phyloP scores from a whole-genome alignment of 2,113 vertebrate genomes.

The Chauna torquata region DNA sequence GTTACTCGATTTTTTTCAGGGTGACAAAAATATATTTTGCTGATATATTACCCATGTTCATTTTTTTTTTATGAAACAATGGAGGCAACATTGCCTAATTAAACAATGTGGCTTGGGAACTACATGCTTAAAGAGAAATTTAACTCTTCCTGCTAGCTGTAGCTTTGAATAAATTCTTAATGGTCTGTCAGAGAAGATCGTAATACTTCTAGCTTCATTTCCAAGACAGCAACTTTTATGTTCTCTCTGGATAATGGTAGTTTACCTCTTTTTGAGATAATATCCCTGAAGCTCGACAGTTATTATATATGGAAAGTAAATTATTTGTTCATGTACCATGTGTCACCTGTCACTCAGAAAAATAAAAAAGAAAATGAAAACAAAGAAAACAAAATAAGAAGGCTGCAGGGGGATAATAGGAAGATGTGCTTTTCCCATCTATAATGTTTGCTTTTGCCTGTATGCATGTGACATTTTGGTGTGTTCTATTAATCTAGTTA shows the following conservation, averaged over 20 bases:
- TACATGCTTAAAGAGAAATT: background rate
- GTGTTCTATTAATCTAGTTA: background rate
- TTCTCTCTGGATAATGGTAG: background rate
- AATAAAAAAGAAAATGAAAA: background rate
- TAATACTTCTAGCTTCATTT: background rate
- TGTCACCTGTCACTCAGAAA: background rate
- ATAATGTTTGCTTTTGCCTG: background rate
- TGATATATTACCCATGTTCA: background rate
- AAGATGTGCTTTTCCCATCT: background rate
- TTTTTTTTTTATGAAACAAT: background rate
- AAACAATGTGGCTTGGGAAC: background rate
- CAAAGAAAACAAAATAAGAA: background rate
- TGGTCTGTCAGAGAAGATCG: background rate
- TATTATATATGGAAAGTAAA: background rate
- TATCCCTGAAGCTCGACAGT: background rate
- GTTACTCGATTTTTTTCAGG: background rate
- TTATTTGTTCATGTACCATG: background rate
- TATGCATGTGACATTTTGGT: background rate
- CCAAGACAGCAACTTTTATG: background rate
- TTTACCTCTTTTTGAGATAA: background rate
- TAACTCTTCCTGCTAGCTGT: background rate
- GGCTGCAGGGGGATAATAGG: rapidly evolving
- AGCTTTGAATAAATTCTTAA: background rate
- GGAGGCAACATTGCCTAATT: background rate
- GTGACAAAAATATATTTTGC: background rate